Conservation (phyloP, 2,888 invertebrate species). For the Cryptocephalus primarius region DNA sequence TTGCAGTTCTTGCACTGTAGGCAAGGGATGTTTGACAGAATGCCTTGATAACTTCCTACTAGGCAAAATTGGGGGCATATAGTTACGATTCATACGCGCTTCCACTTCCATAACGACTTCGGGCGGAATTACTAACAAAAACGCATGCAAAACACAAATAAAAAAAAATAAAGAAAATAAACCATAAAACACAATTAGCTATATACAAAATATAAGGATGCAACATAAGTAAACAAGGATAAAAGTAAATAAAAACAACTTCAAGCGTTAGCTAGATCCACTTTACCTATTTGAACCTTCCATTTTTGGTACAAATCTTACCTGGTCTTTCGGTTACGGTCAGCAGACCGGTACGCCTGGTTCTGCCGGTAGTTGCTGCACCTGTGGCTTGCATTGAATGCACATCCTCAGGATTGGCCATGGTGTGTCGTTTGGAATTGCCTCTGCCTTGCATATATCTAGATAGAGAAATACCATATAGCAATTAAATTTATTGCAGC, state of each 20-base stretch:
- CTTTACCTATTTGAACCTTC: background rate
- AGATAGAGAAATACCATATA: constrained; percentile 39
- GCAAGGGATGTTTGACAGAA: constrained; percentile 39
- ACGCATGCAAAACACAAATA: constrained; percentile 29
- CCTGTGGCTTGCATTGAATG: constrained; percentile 33
- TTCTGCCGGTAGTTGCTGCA: constrained; percentile 36
- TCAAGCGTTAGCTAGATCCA: background rate
- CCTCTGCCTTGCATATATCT: constrained; percentile 73
- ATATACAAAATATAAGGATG: constrained; percentile 8
- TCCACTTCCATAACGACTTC: constrained; percentile 84
- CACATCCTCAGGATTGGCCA: constrained; percentile 64
- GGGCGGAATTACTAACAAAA: constrained; percentile 67
- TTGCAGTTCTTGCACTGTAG: constrained; percentile 65
- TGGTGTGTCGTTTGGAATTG: constrained; percentile 64
- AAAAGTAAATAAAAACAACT: background rate
- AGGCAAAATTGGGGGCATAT: constrained; percentile 53
- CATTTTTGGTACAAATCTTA: constrained; percentile 30
- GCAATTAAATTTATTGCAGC: no score
- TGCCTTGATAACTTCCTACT: constrained; percentile 49
- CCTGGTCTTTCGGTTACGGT: constrained; percentile 84
- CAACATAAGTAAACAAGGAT: background rate
- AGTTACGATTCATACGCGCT: constrained; percentile 69
- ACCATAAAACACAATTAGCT: constrained; percentile 8
- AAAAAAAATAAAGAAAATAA: constrained; percentile 26
- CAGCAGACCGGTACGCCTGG: constrained; percentile 69